These are phyloP conservation scores for Plagodis dolabraria DNA, from an alignment of 2,888 invertebrate genomes.

Conservation along the genomic window DNA sequence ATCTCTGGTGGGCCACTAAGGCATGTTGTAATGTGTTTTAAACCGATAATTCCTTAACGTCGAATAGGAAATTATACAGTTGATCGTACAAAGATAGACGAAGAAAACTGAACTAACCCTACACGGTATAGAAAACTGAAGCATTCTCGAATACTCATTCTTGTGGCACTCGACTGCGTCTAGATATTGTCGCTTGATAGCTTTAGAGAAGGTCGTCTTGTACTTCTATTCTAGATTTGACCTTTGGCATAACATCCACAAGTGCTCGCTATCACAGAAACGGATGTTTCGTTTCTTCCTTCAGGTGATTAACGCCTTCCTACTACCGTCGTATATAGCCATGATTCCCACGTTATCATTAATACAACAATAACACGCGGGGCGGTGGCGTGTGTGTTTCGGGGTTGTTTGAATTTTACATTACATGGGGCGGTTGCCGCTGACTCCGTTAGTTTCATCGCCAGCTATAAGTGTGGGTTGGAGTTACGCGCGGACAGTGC, in stretches of 20 bases:
- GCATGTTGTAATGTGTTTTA: too few relatives aligned
- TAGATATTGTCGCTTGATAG: conserved; percentile 22
- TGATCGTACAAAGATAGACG: too few relatives aligned
- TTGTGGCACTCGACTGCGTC: conserved; percentile 15
- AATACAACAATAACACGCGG: conserved; percentile 63
- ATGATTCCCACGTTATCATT: conserved; percentile 57
- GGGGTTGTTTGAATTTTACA: conserved; percentile 72
- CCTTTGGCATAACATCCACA: conserved; percentile 46
- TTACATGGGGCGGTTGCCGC: conserved; percentile 60
- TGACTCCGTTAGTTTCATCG: conserved; percentile 58
- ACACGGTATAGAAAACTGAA: conserved; percentile 23
- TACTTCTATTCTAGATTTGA: conserved; percentile 44
- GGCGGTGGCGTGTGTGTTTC: conserved; percentile 61
- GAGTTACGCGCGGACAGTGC: conserved; percentile 71
- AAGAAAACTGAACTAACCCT: conserved; percentile 4
- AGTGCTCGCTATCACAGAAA: conserved; percentile 34
- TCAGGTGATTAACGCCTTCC: conserved; percentile 44
- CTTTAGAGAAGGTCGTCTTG: conserved; percentile 40
- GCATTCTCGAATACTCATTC: conserved; percentile 26
- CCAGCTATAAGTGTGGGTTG: conserved; percentile 71
- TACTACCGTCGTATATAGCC: conserved; percentile 34
- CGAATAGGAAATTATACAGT: too few relatives aligned
- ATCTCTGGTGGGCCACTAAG: too few relatives aligned
- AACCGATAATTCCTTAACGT: too few relatives aligned
- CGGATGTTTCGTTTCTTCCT: conserved; percentile 35